These are phyloP conservation scores for Pycnomerus fuliginosus DNA, from an alignment of 2,888 invertebrate genomes.

Conservation along the genomic window DNA sequence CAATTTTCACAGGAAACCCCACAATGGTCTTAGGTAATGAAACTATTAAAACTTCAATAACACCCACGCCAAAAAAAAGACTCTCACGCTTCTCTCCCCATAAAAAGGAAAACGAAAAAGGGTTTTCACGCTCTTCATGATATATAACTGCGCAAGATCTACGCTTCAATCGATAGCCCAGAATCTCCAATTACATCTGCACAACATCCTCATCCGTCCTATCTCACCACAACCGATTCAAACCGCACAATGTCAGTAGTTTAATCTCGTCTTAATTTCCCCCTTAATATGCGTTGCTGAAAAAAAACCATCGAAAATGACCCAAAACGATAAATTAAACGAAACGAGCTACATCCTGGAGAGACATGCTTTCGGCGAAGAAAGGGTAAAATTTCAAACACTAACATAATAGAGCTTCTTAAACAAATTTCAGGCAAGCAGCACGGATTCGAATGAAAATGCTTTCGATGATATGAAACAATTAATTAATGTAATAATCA, in stretches of 20 bases:
- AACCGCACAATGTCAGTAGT: slow-evolving; percentile 12
- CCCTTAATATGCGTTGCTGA: background rate
- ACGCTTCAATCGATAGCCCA: too few relatives aligned
- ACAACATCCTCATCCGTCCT: too few relatives aligned
- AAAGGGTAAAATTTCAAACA: slow-evolving; percentile 38
- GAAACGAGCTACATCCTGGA: slow-evolving; percentile 50
- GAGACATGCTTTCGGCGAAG: slow-evolving; percentile 43
- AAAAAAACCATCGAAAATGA: slow-evolving; percentile 5
- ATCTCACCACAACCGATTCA: too few relatives aligned
- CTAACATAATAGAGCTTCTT: slow-evolving; percentile 1
- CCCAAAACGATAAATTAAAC: slow-evolving; percentile 25
- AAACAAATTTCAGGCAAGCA: slow-evolving; percentile 57
- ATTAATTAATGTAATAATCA: slow-evolving; percentile 58
- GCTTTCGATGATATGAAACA: slow-evolving; percentile 67
- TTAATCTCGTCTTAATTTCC: slow-evolving; percentile 9
- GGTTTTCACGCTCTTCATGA: too few relatives aligned
- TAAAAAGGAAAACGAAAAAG: too few relatives aligned
- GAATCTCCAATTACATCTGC: too few relatives aligned
- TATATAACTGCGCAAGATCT: too few relatives aligned
- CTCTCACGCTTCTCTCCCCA: too few relatives aligned
- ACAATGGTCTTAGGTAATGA: too few relatives aligned
- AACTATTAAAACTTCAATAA: too few relatives aligned
- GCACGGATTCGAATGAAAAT: slow-evolving; percentile 62
- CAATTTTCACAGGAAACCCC: too few relatives aligned
- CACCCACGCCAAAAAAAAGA: too few relatives aligned